A percentile compares a stretch with the other conserved stretches of the same genome.
Conservation (phyloP, 2,797 vertebrate species). For the Sebastes hopkinsi region DNA sequence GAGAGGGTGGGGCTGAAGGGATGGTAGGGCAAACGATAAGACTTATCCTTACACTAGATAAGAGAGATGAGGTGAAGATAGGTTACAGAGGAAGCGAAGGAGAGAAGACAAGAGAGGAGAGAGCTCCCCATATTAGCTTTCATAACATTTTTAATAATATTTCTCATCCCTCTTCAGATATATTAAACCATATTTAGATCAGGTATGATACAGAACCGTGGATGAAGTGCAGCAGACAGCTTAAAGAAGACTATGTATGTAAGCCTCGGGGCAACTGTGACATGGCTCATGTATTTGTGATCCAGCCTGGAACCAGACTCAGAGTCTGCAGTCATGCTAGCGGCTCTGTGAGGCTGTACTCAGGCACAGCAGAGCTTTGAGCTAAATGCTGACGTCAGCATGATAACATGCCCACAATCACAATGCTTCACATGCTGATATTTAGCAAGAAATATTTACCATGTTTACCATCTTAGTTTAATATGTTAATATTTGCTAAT, state of each 20-base stretch:
- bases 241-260: conserved; percentile 19
- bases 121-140: neutral
- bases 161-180: conserved; percentile 13
- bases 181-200: conserved; percentile 17
- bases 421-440: neutral
- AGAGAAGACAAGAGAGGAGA: neutral
- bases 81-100: neutral
- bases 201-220: neutral
- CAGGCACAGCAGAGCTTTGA: neutral
- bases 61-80: conserved; percentile 12
- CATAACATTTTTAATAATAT: neutral
- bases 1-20: conserved; percentile 9
- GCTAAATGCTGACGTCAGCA: neutral
- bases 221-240: conserved; percentile 25
- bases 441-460: neutral
- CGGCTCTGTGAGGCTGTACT: neutral
- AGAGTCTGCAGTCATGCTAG: neutral
- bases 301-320: neutral
- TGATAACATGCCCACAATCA: neutral
- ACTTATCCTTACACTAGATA: conserved; percentile 9
- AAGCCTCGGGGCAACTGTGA: conserved; percentile 1
- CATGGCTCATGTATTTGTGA: conserved; percentile 1
- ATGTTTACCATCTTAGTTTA: neutral
- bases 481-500: neutral
- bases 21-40: neutral